Conservation (phyloP, 2,888 invertebrate species). For the Brachynemurus nebulosus region DNA sequence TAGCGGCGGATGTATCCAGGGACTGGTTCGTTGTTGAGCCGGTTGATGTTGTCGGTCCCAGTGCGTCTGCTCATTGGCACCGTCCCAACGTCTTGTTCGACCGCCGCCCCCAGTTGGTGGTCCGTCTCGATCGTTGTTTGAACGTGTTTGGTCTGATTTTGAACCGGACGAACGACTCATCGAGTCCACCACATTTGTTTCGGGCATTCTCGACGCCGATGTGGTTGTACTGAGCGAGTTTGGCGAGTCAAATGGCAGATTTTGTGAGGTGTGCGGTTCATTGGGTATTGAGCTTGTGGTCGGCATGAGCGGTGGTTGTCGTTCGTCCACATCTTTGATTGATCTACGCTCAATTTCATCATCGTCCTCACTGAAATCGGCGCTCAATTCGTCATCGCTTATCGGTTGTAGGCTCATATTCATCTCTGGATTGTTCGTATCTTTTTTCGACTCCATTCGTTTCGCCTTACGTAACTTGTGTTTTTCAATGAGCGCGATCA, state of each 20-base stretch:
- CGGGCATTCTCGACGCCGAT: neutral
- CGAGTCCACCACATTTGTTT: neutral
- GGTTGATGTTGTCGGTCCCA: slow-evolving; percentile 3
- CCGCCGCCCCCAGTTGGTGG: neutral
- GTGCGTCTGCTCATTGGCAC: neutral
- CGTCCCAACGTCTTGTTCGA: slow-evolving; percentile 12
- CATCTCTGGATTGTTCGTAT: slow-evolving; percentile 27
- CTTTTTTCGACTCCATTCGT: slow-evolving; percentile 50
- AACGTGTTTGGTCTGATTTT: neutral
- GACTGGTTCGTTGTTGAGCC: neutral
- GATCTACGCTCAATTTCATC: slow-evolving; percentile 8
- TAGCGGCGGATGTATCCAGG: slow-evolving; percentile 21
- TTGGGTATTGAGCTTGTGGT: slow-evolving; percentile 25
- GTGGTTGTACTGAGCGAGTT: neutral
- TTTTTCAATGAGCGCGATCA: slow-evolving; percentile 63
- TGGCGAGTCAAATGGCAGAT: neutral
- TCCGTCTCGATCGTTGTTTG: slow-evolving; percentile 6
- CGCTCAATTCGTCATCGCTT: slow-evolving; percentile 30
- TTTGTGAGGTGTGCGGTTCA: neutral
- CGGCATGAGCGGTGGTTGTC: slow-evolving; percentile 30
- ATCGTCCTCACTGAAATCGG: slow-evolving; percentile 21
- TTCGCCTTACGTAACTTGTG: slow-evolving; percentile 63
- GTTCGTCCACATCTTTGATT: slow-evolving; percentile 39
- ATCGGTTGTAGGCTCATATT: slow-evolving; percentile 28
- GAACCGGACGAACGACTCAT: slow-evolving; percentile 12